A percentile compares a stretch with the other conserved stretches of the same genome.
These are phyloP conservation scores for Coracias cyanogaster DNA, from an alignment of 2,797 vertebrate species.

Conservation along the genomic window DNA sequence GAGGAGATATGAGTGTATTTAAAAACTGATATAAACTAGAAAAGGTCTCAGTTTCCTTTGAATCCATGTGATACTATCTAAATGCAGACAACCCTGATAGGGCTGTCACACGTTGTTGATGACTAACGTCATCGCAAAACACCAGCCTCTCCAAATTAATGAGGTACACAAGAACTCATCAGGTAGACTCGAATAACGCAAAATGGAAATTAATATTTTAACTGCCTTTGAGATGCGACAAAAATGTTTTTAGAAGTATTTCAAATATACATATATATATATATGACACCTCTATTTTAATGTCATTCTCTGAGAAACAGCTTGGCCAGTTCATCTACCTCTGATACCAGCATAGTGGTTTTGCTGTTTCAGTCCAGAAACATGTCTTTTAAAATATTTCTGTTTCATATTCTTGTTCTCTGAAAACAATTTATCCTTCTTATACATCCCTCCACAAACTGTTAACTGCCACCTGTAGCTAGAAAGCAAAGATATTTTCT, in stretches of 20 bases:
- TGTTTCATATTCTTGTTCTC: neutral
- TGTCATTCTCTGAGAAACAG: neutral
- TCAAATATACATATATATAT: neutral
- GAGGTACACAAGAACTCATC: neutral
- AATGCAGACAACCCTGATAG: neutral
- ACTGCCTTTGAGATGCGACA: neutral
- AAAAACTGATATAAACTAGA: neutral
- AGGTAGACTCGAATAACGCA: neutral
- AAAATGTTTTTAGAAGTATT: neutral
- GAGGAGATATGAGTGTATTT: neutral
- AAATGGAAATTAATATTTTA: neutral
- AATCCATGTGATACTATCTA: neutral
- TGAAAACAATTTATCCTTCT: neutral
- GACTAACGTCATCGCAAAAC: neutral
- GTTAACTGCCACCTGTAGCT: neutral
- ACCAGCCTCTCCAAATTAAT: neutral
- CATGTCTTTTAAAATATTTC: neutral
- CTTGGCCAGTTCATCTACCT: neutral
- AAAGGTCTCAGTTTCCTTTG: neutral
- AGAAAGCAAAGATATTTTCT: neutral
- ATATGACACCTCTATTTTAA: neutral
- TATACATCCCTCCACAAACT: neutral
- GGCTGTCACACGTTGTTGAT: neutral
- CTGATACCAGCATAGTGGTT: neutral
- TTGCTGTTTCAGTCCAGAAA: neutral